Percentiles rank a stretch among this genome's conserved stretches.
These are phyloP conservation scores for Lipophrys pholis DNA, from an alignment of 2,113 vertebrate genomes.

Conservation along the genomic window DNA sequence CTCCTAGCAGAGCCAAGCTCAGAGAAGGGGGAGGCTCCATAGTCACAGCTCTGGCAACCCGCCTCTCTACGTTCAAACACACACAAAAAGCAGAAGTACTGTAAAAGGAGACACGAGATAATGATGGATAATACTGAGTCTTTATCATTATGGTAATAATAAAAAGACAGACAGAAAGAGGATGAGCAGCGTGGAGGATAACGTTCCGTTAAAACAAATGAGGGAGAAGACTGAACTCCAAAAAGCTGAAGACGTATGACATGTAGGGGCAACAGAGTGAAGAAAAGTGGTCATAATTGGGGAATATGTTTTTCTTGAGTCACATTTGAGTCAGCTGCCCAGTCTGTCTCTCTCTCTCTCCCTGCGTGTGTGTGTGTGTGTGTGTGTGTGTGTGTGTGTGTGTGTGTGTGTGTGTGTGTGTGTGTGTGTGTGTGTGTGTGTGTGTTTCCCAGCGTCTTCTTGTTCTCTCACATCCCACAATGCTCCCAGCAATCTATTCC, in stretches of 20 bases:
- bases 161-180: background rate
- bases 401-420: too few relatives aligned
- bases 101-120: slow-evolving; percentile 13
- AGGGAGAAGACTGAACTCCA: slow-evolving; percentile 28
- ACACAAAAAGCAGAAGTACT: slow-evolving; percentile 29
- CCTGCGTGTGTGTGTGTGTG: background rate
- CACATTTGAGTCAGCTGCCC: slow-evolving; percentile 68
- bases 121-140: background rate
- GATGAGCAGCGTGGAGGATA: slow-evolving; percentile 20
- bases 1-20: slow-evolving; percentile 83
- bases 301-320: slow-evolving; percentile 64
- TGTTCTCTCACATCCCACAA: slow-evolving; percentile 57
- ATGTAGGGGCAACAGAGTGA: slow-evolving; percentile 51
- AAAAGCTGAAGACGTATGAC: slow-evolving; percentile 29
- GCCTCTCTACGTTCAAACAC: slow-evolving; percentile 58
- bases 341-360: slow-evolving; percentile 25
- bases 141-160: slow-evolving; percentile 3
- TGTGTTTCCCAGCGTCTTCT: slow-evolving; percentile 50
- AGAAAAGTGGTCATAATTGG: slow-evolving; percentile 53
- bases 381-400: slow-evolving; percentile 3
- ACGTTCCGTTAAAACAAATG: slow-evolving; percentile 23
- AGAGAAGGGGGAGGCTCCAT: slow-evolving; percentile 86
- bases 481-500: slow-evolving; percentile 65
- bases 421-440: too few relatives aligned
- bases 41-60: slow-evolving; percentile 62